Percentiles rank a stretch among this genome's conserved stretches.
Evolutionary conservation across 2,797 vertebrate species (phyloP).

Genomic region (Florisuga fusca): DNA sequence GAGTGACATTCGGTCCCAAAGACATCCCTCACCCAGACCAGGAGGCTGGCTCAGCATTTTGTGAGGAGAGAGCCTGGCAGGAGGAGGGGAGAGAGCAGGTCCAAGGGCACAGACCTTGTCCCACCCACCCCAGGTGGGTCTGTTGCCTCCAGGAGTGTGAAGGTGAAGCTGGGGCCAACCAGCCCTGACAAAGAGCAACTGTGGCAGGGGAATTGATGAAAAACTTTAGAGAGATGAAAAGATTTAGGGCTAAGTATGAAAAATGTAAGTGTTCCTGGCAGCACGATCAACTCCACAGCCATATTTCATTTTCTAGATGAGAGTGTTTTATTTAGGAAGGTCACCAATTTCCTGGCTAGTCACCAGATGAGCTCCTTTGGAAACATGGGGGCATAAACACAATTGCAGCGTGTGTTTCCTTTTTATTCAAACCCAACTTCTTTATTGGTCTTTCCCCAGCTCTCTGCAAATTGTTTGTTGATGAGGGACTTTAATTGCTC

Average conservation of each 20-base stretch:
- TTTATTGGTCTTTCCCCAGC: not conserved
- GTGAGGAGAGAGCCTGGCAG: not conserved
- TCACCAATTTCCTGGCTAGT: not conserved
- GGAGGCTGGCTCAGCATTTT: not conserved
- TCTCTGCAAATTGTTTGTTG: not conserved
- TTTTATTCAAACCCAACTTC: not conserved
- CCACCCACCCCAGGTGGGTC: not conserved
- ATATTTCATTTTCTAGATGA: not conserved
- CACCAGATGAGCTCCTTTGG: not conserved
- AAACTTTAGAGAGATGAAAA: not conserved
- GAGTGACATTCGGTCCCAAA: not conserved
- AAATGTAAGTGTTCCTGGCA: constrained; percentile 8
- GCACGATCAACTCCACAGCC: not conserved
- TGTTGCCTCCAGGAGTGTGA: fast-evolving
- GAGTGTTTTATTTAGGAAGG: constrained; percentile 22
- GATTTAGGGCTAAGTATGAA: constrained; percentile 37
- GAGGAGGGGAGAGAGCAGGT: not conserved
- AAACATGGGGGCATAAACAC: not conserved
- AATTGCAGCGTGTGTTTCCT: not conserved
- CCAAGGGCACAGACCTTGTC: not conserved
- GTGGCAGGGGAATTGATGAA: not conserved
- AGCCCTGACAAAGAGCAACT: not conserved
- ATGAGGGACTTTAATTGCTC: constrained; percentile 16
- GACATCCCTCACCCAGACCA: not conserved
- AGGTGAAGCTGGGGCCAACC: not conserved